Percentiles rank a stretch among this genome's conserved stretches.
Conservation (phyloP, 2,888 invertebrate genomes). For the Harpalus rubripes region DNA sequence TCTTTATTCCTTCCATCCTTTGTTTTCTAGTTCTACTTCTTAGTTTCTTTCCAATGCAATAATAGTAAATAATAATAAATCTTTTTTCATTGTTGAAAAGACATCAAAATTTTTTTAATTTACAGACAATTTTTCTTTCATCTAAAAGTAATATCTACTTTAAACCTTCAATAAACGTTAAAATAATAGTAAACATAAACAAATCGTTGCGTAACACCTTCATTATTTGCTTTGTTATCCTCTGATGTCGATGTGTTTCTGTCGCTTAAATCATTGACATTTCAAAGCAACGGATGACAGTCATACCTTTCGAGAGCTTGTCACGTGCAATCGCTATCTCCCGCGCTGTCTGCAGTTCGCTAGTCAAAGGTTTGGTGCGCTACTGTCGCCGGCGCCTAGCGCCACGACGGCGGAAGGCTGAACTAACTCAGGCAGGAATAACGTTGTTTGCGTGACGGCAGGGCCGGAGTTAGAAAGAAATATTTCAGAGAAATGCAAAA, state of each 20-base stretch:
- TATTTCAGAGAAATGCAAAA: not conserved
- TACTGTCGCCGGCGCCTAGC: conserved; percentile 19
- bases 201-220: too few species aligned
- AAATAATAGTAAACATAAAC: too few species aligned
- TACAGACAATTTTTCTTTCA: too few species aligned
- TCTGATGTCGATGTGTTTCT: not conserved
- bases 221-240: too few species aligned
- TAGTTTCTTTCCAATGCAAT: too few species aligned
- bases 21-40: too few species aligned
- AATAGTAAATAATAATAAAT: too few species aligned
- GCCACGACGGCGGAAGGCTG: conserved; percentile 16
- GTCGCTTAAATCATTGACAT: conserved; percentile 28
- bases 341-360: conserved; percentile 10
- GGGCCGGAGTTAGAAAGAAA: not conserved
- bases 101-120: too few species aligned
- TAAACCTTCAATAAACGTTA: too few species aligned
- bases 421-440: conserved; percentile 18
- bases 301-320: conserved; percentile 15
- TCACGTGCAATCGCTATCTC: not conserved
- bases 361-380: conserved; percentile 27
- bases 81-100: too few species aligned
- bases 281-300: conserved; percentile 35
- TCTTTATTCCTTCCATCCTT: too few species aligned
- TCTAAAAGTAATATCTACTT: too few species aligned
- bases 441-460: not conserved